Percentiles rank a stretch among this genome's conserved stretches.
Conservation (phyloP, 2,113 vertebrate species). For the Myiagra hebetior region DNA sequence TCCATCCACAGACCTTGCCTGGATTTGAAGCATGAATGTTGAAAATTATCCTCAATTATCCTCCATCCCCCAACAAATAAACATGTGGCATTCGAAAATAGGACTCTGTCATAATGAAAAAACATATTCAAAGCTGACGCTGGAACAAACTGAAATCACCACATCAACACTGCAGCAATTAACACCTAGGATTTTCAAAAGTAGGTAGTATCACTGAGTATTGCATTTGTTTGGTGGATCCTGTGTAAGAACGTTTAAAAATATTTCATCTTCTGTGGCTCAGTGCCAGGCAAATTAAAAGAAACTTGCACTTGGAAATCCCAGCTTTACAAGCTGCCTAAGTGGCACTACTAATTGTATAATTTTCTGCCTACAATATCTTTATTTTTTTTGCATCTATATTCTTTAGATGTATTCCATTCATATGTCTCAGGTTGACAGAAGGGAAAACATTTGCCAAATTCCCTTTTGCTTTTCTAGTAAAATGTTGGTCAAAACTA, state of each 20-base stretch:
- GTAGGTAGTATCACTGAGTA: background rate
- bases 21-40: background rate
- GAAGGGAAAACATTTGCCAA: background rate
- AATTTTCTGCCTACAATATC: background rate
- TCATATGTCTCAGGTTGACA: background rate
- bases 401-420: background rate
- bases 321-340: background rate
- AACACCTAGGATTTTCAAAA: background rate
- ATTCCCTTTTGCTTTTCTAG: background rate
- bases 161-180: background rate
- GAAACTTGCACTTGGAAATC: background rate
- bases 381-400: background rate
- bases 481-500: background rate
- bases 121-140: background rate
- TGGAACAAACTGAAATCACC: background rate
- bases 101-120: background rate
- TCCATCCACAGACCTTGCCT: background rate
- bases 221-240: background rate
- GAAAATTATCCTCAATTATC: background rate
- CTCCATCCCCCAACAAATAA: background rate
- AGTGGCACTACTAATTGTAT: background rate
- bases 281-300: background rate
- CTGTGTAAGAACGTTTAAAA: background rate
- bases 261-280: background rate
- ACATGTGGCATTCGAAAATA: background rate